Percentiles rank a stretch among this genome's conserved stretches.
Conservation (phyloP, 2,888 invertebrate genomes). For the Uropetala carovei region DNA sequence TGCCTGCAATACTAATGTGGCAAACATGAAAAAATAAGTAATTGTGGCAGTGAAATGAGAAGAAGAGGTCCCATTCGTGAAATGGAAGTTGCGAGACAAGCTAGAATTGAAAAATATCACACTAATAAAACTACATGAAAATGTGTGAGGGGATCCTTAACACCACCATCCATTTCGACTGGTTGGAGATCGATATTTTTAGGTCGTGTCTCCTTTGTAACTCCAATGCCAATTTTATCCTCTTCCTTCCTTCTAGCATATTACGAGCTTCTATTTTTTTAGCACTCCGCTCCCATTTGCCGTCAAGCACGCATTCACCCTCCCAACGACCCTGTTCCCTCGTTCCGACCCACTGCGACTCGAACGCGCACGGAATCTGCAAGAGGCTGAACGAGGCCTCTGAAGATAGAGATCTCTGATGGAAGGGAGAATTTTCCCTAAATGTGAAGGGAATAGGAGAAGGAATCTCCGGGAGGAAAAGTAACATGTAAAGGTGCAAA, state of each 20-base stretch:
- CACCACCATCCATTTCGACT: too few species aligned
- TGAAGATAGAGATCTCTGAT: slow-evolving; percentile 41
- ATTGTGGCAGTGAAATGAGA: too few species aligned
- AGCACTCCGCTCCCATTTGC: background rate
- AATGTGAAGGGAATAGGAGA: background rate
- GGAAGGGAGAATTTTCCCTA: slow-evolving; percentile 16
- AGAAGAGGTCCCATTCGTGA: too few species aligned
- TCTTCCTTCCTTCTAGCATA: background rate
- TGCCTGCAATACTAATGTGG: too few species aligned
- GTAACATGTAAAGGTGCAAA: slow-evolving; percentile 42
- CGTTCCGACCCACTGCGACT: background rate
- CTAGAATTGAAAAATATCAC: too few species aligned
- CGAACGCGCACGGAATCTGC: slow-evolving; percentile 53
- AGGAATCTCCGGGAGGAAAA: background rate
- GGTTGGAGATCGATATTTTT: too few species aligned
- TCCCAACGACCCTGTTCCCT: background rate
- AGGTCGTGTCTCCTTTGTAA: background rate
- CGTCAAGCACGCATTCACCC: background rate
- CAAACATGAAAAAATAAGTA: too few species aligned
- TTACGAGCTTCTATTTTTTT: background rate
- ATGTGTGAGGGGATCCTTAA: too few species aligned
- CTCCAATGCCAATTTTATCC: slow-evolving; percentile 12
- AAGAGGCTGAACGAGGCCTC: slow-evolving; percentile 39
- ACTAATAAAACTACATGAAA: too few species aligned
- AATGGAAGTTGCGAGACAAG: too few species aligned